These are phyloP conservation scores for Cichladusa arquata DNA, from an alignment of 2,113 vertebrate species.

Conservation along the genomic window DNA sequence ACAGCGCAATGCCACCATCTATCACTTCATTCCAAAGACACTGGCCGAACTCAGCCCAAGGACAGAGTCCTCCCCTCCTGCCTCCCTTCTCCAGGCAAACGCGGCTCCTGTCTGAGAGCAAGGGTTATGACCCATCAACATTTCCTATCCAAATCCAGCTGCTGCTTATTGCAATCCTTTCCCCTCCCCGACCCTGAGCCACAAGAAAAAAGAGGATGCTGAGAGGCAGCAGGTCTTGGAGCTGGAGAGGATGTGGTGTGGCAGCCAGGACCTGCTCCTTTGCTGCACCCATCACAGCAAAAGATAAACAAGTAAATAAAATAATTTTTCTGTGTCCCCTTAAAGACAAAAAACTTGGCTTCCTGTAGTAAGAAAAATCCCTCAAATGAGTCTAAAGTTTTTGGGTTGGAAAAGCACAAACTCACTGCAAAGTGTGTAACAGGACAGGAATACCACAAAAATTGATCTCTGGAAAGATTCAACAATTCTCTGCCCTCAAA, in stretches of 20 bases:
- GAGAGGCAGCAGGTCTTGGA: not conserved
- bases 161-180: not conserved
- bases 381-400: not conserved
- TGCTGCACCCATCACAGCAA: not conserved
- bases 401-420: not conserved
- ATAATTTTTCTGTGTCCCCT: not conserved
- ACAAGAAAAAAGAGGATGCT: not conserved
- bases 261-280: not conserved
- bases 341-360: not conserved
- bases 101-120: not conserved
- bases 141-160: not conserved
- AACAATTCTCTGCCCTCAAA: not conserved
- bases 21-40: not conserved
- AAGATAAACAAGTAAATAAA: not conserved
- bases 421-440: not conserved
- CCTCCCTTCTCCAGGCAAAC: not conserved
- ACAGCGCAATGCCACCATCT: not conserved
- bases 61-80: not conserved
- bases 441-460: not conserved
- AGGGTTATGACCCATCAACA: not conserved
- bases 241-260: not conserved
- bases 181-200: not conserved
- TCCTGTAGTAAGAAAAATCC: not conserved
- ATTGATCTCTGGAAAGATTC: not conserved
- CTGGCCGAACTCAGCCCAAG: accelerated